Conservation (phyloP, 23 tunicate genomes). For the Phallusia fumigata region DNA sequence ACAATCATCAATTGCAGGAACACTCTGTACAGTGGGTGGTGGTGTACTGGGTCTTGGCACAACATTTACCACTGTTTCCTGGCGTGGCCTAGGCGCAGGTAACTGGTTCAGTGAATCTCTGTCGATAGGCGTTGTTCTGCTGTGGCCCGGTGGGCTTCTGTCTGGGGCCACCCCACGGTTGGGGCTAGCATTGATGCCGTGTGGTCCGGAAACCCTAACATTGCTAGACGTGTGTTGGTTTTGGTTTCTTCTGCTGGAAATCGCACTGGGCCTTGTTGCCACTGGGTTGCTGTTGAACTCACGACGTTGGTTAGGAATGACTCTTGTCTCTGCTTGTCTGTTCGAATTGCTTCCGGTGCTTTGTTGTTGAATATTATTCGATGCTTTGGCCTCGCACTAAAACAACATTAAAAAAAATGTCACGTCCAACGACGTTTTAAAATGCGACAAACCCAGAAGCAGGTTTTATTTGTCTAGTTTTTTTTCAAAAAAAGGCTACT, state of each 20-base stretch:
- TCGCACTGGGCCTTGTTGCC: background rate
- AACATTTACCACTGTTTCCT: background rate
- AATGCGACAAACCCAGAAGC: no score
- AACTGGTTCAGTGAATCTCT: no score
- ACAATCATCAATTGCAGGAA: background rate
- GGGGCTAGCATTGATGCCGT: background rate
- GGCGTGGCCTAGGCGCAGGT: background rate
- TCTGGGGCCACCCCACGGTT: constrained; percentile 7
- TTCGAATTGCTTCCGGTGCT: background rate
- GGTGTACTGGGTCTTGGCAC: background rate
- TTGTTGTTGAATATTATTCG: background rate
- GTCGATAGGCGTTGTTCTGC: background rate
- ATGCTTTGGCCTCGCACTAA: background rate
- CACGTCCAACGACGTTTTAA: no score
- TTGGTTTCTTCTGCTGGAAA: background rate
- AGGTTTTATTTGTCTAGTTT: no score
- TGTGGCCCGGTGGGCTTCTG: background rate
- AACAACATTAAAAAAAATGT: background rate
- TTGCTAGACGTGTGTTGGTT: background rate
- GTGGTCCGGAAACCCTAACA: background rate
- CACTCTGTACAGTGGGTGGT: background rate
- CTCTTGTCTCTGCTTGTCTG: background rate
- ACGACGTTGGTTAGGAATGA: background rate
- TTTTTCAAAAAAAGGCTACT: no score
- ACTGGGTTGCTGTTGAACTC: background rate